Base-by-base conservation (phyloP, 1,140 invertebrate genomes). In the Diabrotica undecimpunctata region DNA sequence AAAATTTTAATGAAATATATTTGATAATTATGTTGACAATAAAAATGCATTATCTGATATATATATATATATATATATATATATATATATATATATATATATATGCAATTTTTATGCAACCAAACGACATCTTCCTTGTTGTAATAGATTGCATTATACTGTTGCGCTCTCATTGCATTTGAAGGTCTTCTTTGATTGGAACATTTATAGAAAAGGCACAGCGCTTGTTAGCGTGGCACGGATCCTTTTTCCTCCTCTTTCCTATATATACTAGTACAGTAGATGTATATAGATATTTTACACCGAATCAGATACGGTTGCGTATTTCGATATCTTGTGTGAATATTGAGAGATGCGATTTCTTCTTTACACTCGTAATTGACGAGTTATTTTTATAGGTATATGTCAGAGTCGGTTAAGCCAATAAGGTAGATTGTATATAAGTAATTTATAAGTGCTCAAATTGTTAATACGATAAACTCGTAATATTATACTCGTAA, bases 121-220 rank as follows among this genome's bases (percentile, higher is more conserved):
- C 61, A 63, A 59, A 25, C 36, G 36, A 11, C 36, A 38, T n/a
- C 7, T 54, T 12, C 41, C 8, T 67, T 62, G 61, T 67, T 71
- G 71, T 72, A 72, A 72, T 74, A 70, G 70, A 74, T 74, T 72
- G 69, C 70, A 67, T 61, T 66, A 66, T 59, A 57, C 36, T 38
- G 55, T 37, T 57, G 55, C 36, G 12, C 55, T 57, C 55, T 38
- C 25, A 57, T 57, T 57, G 55, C 55, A 57, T 57, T n/a, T 12
- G 55, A 57, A 57, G 36, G 55, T 57, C 55, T 57, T 38, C 55
- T 57, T 57, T 57, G 55, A 57, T 57, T 57, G 55, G 55, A 37
- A 57, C 55, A 12, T n/a, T 57, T 36, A n/a, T 57, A 38, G 37
- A 57, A 57, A 57, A 57, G 55, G 37, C 55, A 57, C 55, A 57